Conservation (phyloP, 2,888 invertebrate genomes). For the Eupithecia insigniata region DNA sequence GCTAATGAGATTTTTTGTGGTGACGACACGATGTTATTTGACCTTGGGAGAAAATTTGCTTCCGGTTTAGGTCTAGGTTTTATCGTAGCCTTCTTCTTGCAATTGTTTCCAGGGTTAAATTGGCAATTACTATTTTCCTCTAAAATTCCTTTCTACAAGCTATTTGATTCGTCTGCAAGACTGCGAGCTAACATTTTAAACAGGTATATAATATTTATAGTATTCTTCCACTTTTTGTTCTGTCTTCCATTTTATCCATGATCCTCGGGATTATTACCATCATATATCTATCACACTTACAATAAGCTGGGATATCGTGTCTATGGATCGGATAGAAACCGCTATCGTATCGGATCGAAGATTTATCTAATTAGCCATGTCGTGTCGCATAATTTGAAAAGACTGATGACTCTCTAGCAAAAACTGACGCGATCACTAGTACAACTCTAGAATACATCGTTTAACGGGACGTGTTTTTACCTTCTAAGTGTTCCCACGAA, state of each 20-base stretch:
- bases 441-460: conserved; percentile 42
- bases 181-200: neutral
- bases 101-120: conserved; percentile 3
- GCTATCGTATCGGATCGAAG: neutral
- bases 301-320: neutral
- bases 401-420: conserved; percentile 19
- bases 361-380: conserved; percentile 14
- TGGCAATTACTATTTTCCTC: neutral
- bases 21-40: conserved; percentile 17
- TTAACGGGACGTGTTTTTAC: conserved; percentile 44
- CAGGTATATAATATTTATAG: neutral
- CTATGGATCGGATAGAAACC: neutral
- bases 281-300: neutral
- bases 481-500: conserved; percentile 41
- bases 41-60: conserved; percentile 1
- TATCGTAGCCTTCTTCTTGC: conserved; percentile 1
- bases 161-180: neutral
- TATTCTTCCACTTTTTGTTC: neutral
- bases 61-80: neutral
- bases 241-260: neutral
- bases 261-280: neutral
- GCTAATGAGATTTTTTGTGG: conserved; percentile 18
- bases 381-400: conserved; percentile 35
- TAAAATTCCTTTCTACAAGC: neutral
- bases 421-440: conserved; percentile 33